phyloP scores from a whole-genome alignment of 2,888 invertebrate genomes.

The Ophioninae sp. region DNA sequence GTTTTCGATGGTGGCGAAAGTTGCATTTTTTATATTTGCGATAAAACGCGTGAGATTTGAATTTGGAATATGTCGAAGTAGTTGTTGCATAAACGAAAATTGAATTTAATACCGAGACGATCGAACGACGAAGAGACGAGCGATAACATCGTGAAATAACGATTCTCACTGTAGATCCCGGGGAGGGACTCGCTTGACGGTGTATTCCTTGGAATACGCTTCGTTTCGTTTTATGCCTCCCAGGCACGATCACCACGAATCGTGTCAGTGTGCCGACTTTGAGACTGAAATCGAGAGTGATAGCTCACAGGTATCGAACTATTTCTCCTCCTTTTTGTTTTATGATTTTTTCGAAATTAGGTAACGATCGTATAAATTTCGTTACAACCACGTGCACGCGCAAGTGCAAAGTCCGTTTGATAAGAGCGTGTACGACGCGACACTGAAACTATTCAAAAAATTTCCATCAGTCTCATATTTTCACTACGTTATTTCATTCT shows the following conservation, averaged over 20 bases:
- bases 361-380: too few relatives aligned
- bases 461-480: too few relatives aligned
- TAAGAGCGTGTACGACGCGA: too few relatives aligned
- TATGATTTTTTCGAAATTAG: too few relatives aligned
- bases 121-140: constrained; percentile 51
- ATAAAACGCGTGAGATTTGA: background rate
- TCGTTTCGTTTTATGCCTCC: constrained; percentile 12
- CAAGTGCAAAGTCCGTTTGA: too few relatives aligned
- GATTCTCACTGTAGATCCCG: constrained; percentile 33
- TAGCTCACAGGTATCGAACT: background rate
- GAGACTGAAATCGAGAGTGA: constrained; percentile 30
- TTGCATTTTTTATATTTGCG: background rate
- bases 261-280: constrained; percentile 45
- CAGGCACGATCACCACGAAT: constrained; percentile 11
- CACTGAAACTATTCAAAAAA: too few relatives aligned
- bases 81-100: background rate
- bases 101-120: background rate
- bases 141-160: constrained; percentile 47
- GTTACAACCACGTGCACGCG: too few relatives aligned
- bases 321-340: background rate
- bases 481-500: too few relatives aligned
- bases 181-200: constrained; percentile 15
- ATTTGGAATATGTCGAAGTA: background rate
- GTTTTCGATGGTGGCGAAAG: background rate
- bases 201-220: constrained; percentile 32